Evolutionary conservation across 1,140 invertebrate genomes (phyloP).

Genomic region (Caenorhabditis inopinata): DNA sequence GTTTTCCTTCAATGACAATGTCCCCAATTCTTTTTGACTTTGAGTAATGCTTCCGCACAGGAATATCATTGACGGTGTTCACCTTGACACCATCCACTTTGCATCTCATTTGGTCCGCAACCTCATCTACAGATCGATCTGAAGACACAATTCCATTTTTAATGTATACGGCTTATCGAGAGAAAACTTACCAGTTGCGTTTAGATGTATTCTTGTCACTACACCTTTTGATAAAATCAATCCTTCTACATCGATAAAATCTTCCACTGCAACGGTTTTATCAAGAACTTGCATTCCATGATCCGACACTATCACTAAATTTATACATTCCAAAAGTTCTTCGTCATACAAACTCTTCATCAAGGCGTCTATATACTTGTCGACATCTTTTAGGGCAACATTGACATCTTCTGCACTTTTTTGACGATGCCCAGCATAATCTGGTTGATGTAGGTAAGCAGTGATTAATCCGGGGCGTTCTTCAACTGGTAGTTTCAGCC

Average conservation of each 20-base stretch:
- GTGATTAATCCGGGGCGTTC: constrained; percentile 69
- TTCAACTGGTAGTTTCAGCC: constrained; percentile 72
- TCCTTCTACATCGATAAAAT: background rate
- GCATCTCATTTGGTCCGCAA: background rate
- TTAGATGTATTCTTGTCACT: constrained; percentile 36
- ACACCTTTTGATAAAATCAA: constrained; percentile 33
- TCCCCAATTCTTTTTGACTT: constrained; percentile 48
- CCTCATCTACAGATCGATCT: background rate
- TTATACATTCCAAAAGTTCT: constrained; percentile 59
- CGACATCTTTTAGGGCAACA: constrained; percentile 42
- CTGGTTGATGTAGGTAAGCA: constrained; percentile 77
- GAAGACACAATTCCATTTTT: background rate
- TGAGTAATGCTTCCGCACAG: constrained; percentile 55
- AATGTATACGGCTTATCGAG: background rate
- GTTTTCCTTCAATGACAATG: constrained; percentile 49
- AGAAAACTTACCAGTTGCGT: constrained; percentile 21
- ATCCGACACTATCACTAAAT: constrained; percentile 60
- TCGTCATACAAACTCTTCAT: constrained; percentile 50
- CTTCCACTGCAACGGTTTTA: constrained; percentile 1
- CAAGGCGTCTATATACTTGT: constrained; percentile 52
- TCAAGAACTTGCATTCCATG: constrained; percentile 55
- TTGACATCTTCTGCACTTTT: constrained; percentile 47
- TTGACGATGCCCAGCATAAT: constrained; percentile 68
- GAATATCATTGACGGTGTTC: constrained; percentile 48
- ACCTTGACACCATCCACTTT: background rate